These are phyloP conservation scores for Matsumurasca onukii DNA, from an alignment of 1,140 invertebrate species.

Conservation along the genomic window DNA sequence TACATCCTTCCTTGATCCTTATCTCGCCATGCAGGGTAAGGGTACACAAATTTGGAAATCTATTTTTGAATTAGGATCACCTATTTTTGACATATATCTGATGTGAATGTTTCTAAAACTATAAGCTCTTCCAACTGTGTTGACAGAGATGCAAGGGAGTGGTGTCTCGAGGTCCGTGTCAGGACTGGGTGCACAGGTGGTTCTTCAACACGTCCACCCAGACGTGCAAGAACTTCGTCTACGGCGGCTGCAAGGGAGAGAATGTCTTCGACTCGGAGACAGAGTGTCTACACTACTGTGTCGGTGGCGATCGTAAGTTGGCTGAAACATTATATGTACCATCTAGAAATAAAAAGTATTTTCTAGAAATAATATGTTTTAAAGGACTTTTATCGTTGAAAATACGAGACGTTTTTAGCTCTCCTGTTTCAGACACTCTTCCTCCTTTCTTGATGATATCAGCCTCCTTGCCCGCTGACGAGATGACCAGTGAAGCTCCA, in stretches of 20 bases:
- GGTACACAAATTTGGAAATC: no score
- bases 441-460: constrained; percentile 54
- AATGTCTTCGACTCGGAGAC: constrained; percentile 75
- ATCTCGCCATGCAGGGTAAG: no score
- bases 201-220: constrained; percentile 66
- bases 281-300: constrained; percentile 66
- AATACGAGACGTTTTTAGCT: not conserved
- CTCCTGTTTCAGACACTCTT: constrained; percentile 50
- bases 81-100: no score
- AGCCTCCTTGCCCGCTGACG: constrained; percentile 49
- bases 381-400: not conserved
- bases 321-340: not conserved
- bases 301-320: constrained; percentile 54
- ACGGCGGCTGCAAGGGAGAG: constrained; percentile 77
- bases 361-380: not conserved
- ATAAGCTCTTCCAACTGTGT: no score
- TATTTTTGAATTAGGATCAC: no score
- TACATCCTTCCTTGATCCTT: no score
- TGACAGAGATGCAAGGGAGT: constrained; percentile 37
- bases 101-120: no score
- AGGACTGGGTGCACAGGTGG: constrained; percentile 66
- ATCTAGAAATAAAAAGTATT: not conserved
- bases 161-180: constrained; percentile 53
- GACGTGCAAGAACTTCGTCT: constrained; percentile 70
- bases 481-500: constrained; percentile 38